Conservation (phyloP, 2,888 invertebrate genomes). For the Phragmatobia fuliginosa region DNA sequence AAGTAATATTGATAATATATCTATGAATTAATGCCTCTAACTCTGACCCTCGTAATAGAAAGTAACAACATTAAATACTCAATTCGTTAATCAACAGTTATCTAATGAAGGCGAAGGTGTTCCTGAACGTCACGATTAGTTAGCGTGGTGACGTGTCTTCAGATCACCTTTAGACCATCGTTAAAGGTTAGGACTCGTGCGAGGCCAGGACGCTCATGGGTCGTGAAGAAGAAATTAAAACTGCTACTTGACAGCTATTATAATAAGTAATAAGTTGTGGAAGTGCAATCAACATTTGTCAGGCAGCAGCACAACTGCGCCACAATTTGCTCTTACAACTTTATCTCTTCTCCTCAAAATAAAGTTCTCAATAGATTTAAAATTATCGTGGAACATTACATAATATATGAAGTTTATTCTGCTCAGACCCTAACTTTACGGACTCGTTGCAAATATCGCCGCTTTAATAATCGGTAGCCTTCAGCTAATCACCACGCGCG, state of each 20-base stretch:
- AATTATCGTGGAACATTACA: not conserved
- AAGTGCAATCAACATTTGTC: not conserved
- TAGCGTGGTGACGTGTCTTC: not conserved
- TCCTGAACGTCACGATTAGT: not conserved
- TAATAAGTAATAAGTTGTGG: not conserved
- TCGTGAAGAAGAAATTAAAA: not conserved
- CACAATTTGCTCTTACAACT: not conserved
- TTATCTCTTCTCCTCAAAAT: not conserved
- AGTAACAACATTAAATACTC: not conserved
- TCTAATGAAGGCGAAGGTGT: not conserved
- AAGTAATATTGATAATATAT: not conserved
- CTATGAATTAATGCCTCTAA: not conserved
- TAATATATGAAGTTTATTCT: too few species aligned
- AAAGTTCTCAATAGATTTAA: not conserved
- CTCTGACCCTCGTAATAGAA: not conserved
- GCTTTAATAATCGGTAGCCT: slow-evolving; percentile 24
- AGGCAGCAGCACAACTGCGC: not conserved
- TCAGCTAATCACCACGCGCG: slow-evolving; percentile 24
- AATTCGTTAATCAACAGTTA: slow-evolving; percentile 3
- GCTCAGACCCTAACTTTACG: not conserved
- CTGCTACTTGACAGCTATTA: not conserved
- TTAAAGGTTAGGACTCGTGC: slow-evolving; percentile 2
- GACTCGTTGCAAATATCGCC: not conserved
- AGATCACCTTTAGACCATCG: not conserved
- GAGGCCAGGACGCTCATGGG: not conserved